Conservation (phyloP, 1,140 invertebrate genomes). For the Drepana arcuata region DNA sequence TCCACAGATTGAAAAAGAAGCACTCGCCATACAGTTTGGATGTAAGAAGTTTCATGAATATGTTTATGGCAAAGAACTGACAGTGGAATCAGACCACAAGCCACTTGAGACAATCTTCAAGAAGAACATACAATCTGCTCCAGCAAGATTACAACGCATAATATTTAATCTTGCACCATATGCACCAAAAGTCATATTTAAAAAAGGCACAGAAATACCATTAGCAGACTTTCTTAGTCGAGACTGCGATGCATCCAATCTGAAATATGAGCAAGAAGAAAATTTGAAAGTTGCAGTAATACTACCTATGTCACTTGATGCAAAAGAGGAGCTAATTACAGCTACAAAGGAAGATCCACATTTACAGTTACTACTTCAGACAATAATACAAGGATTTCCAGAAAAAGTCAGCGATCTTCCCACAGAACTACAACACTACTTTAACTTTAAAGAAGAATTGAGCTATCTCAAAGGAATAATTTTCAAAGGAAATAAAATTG, state of each 20-base stretch:
- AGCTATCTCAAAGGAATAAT: neutral
- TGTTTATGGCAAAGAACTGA: neutral
- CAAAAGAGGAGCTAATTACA: conserved; percentile 6
- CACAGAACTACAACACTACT: conserved; percentile 9
- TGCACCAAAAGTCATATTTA: conserved; percentile 6
- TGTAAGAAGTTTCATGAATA: neutral
- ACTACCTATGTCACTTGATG: conserved; percentile 5
- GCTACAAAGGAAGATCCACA: conserved; percentile 6
- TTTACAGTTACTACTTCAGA: conserved; percentile 5
- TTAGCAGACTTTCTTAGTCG: conserved; percentile 3
- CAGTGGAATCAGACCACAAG: neutral
- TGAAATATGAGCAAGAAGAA: conserved; percentile 6
- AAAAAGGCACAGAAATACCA: conserved; percentile 8
- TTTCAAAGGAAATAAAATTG: neutral
- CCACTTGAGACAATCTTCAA: neutral
- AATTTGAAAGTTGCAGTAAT: conserved; percentile 3
- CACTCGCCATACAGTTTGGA: neutral
- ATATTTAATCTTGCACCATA: conserved; percentile 4
- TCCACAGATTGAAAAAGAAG: neutral
- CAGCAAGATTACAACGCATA: neutral
- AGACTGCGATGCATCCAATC: conserved; percentile 3
- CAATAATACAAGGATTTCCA: conserved; percentile 11
- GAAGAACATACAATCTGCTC: neutral
- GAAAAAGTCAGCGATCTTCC: conserved; percentile 5
- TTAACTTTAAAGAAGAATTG: neutral